Evolutionary conservation across 2,888 invertebrate species (phyloP).

Genomic region (Xylota sylvarum): DNA sequence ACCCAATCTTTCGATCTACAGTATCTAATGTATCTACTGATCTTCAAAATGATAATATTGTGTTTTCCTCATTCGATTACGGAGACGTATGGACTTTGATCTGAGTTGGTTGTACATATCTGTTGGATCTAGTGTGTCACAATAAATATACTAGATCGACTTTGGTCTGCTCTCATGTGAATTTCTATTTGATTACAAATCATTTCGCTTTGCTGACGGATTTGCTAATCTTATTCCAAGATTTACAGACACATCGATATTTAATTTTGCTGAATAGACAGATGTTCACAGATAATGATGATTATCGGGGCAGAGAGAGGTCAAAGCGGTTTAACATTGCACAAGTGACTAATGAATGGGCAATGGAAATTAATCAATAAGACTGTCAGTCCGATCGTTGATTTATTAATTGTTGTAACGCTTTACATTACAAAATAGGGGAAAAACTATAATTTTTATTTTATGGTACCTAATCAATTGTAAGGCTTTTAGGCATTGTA

Average conservation of each 20-base stretch:
- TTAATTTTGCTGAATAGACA: conserved; percentile 20
- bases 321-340: conserved; percentile 9
- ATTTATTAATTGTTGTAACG: neutral
- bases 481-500: too few species aligned
- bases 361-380: neutral
- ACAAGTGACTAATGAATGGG: conserved; percentile 11
- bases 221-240: conserved; percentile 23
- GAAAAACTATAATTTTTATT: too few species aligned
- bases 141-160: neutral
- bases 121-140: neutral
- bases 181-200: conserved; percentile 31
- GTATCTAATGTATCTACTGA: neutral
- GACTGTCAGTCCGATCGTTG: neutral
- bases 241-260: neutral
- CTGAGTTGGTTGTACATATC: neutral
- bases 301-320: conserved; percentile 20
- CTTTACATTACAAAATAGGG: too few species aligned
- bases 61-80: neutral
- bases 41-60: neutral
- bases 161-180: neutral
- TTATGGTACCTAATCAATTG: too few species aligned
- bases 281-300: conserved; percentile 15
- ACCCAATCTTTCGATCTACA: neutral
- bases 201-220: conserved; percentile 1
- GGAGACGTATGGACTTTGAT: conserved; percentile 11